A percentile compares a stretch with the other conserved stretches of the same genome.
phyloP scores from a whole-genome alignment of 2,113 vertebrate species.

The Dasyurus viverrinus region DNA sequence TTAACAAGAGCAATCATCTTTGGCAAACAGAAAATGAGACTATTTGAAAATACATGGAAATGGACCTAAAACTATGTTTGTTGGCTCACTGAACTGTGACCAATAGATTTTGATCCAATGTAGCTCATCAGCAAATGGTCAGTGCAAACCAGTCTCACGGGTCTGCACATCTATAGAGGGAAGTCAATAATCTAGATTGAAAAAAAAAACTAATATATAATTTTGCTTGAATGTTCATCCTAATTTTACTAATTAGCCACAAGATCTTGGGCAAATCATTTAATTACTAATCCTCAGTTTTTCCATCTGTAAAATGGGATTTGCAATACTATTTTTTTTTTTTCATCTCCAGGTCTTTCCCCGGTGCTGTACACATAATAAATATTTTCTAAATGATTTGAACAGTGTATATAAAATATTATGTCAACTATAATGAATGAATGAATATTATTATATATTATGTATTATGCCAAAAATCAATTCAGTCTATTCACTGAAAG shows the following conservation, averaged over 20 bases:
- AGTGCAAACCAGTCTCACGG: neutral
- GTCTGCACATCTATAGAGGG: neutral
- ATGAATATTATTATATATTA: neutral
- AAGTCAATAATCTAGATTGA: neutral
- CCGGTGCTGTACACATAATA: neutral
- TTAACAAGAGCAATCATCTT: neutral
- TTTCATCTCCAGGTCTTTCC: neutral
- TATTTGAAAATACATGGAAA: neutral
- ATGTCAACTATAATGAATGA: neutral
- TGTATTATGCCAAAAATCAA: too few relatives aligned
- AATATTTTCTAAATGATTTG: neutral
- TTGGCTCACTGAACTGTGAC: neutral
- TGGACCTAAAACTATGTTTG: neutral
- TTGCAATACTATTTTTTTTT: neutral
- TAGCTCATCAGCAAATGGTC: neutral
- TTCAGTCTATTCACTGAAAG: too few relatives aligned
- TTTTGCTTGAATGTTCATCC: neutral
- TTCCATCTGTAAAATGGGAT: neutral
- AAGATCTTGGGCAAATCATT: neutral
- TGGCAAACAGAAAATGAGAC: neutral
- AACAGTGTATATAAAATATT: neutral
- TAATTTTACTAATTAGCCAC: neutral
- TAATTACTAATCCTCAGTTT: neutral
- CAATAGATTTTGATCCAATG: neutral
- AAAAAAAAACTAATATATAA: neutral